Conservation (phyloP, 2,113 vertebrate species). For the Penelope pileata region DNA sequence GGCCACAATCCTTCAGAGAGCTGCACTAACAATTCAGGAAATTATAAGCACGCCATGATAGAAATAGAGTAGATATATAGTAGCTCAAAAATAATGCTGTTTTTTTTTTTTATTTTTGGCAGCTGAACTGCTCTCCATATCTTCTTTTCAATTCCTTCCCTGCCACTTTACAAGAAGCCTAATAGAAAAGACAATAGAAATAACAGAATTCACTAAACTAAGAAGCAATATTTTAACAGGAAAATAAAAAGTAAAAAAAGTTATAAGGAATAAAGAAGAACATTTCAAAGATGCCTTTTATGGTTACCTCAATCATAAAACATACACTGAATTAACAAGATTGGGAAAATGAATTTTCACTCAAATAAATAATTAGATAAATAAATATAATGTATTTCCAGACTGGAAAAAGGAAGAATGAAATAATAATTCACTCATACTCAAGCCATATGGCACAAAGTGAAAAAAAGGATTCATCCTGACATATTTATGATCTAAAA, state of each 20-base stretch:
- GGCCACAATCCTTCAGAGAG: background rate
- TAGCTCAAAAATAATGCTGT: background rate
- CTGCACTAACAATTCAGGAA: background rate
- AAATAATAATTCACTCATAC: background rate
- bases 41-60: background rate
- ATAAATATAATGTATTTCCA: background rate
- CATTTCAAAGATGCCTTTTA: background rate
- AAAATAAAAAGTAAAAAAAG: background rate
- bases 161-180: background rate
- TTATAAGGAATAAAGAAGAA: background rate
- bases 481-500: constrained; percentile 50
- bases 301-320: background rate
- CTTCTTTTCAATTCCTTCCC: background rate
- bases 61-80: background rate
- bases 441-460: constrained; percentile 7
- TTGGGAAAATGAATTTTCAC: background rate
- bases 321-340: background rate
- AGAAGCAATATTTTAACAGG: background rate
- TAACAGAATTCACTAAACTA: background rate
- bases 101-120: background rate
- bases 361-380: background rate
- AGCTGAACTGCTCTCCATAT: background rate
- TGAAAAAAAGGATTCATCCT: background rate
- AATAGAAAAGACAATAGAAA: background rate
- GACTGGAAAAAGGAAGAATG: background rate